Evolutionary conservation across 2,888 invertebrate genomes (phyloP).

Genomic region (Cheilosia impressa): DNA sequence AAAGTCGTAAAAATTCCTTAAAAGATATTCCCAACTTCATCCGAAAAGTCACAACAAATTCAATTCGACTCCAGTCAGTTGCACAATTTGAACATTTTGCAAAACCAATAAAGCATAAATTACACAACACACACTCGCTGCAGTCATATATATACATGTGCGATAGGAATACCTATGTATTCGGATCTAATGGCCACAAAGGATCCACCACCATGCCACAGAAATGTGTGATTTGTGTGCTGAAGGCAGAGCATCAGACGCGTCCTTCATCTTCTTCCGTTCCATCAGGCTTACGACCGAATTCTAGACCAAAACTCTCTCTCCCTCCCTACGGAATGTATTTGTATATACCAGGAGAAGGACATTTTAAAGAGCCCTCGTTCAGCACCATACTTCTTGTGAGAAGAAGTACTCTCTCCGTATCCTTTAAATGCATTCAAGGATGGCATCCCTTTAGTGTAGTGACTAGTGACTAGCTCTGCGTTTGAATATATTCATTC

Average conservation of each 20-base stretch:
- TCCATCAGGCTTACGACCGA: constrained; percentile 47
- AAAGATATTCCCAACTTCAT: constrained; percentile 12
- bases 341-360: constrained; percentile 15
- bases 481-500: constrained; percentile 38
- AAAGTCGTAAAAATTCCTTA: constrained; percentile 9
- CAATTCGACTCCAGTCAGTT: constrained; percentile 70
- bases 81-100: constrained; percentile 71
- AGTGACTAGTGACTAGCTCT: constrained; percentile 33
- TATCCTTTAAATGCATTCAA: constrained; percentile 60
- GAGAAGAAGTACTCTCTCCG: constrained; percentile 18
- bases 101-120: constrained; percentile 75
- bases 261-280: constrained; percentile 51
- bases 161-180: neutral
- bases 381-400: neutral
- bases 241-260: constrained; percentile 57
- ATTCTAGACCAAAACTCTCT: constrained; percentile 32
- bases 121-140: constrained; percentile 8
- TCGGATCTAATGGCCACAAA: constrained; percentile 57
- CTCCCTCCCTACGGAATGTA: neutral
- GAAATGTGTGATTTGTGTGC: constrained; percentile 73
- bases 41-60: constrained; percentile 60
- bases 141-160: neutral
- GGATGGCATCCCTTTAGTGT: constrained; percentile 46
- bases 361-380: constrained; percentile 57
- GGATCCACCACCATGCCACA: constrained; percentile 53